Base-by-base conservation (phyloP, 30 jellyfish, hydroid and myxozoan species). In the Cassiopea xamachana region DNA sequence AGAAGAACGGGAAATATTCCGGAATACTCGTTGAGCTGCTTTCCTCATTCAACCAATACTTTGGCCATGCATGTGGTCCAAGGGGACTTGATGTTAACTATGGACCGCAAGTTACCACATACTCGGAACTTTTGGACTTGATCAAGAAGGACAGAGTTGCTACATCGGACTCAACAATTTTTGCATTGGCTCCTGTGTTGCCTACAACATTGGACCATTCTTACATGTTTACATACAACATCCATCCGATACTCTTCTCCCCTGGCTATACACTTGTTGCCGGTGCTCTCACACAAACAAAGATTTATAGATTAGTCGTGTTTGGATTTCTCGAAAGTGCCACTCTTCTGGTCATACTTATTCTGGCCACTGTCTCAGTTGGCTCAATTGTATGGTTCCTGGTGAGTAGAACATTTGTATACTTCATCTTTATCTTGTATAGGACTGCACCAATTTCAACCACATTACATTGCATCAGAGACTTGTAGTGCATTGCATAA, bases 251-350 rank as follows among this genome's bases (percentile, higher is more conserved):
- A 12, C 69, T 84, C 58, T 39, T 69, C 45, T 69, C 85, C 10
- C 85, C 92, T 13, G 92, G 92, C 7, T 84, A 84, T 62, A 84
- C 92, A 13, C 78, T 84, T 19, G 76, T 84, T 7, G 76, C 85
- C 5, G 49, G 55, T 51, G 61, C 44, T 12, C 1, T 71, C 45
- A 71, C 75, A 48, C 84, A 46, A 49, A 46, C 83, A 72, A 88
- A 88, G 81, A 67, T 88, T 7, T 88, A 88, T 48, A 69, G 95
- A 82, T 27, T 88, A 50, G 60, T 58, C 7, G 81, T 16, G 48
- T 88, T 88, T 88, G 95, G 95, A 44, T 48, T 88, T 62, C 15
- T 62, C 7, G 90, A 88, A 19, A 79, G 95, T 12, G 69, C 48
- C 2, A 79, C 95, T 0, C 79, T 88, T 15, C 48, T 88, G 48